Conservation (phyloP, 2,113 vertebrate genomes). For the Larimichthys polyactis region DNA sequence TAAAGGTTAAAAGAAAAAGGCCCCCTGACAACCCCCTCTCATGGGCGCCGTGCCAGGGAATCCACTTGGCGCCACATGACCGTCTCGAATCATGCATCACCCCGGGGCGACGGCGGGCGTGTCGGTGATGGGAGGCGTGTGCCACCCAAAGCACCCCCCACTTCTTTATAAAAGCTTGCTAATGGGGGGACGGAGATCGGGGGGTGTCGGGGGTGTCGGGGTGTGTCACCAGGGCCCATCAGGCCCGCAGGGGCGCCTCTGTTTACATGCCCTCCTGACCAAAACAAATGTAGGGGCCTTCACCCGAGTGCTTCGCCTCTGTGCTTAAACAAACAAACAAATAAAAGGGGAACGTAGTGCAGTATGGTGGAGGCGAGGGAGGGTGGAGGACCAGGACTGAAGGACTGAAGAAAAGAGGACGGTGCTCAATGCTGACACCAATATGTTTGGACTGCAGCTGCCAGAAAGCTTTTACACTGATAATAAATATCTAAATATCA, state of each 20-base stretch:
- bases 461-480: not conserved
- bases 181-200: slow-evolving; percentile 23
- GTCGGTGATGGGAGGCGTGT: slow-evolving; percentile 41
- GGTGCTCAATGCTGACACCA: too few species aligned
- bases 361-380: slow-evolving; percentile 16
- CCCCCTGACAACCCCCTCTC: not conserved
- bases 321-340: slow-evolving; percentile 42
- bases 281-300: slow-evolving; percentile 36
- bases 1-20: slow-evolving; percentile 25
- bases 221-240: slow-evolving; percentile 17
- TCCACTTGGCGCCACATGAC: slow-evolving; percentile 35
- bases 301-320: not conserved
- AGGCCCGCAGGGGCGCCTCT: slow-evolving; percentile 32
- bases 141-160: slow-evolving; percentile 31
- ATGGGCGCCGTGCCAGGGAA: slow-evolving; percentile 61
- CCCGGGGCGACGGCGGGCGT: slow-evolving; percentile 35
- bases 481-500: not conserved
- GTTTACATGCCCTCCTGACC: slow-evolving; percentile 56
- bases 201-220: not conserved
- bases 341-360: slow-evolving; percentile 12
- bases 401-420: not conserved
- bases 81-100: slow-evolving; percentile 51
- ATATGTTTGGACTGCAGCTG: not conserved
- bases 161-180: slow-evolving; percentile 12
- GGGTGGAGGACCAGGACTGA: not conserved